Conservation (phyloP, 2,113 vertebrate genomes). For the Clarias gariepinus region DNA sequence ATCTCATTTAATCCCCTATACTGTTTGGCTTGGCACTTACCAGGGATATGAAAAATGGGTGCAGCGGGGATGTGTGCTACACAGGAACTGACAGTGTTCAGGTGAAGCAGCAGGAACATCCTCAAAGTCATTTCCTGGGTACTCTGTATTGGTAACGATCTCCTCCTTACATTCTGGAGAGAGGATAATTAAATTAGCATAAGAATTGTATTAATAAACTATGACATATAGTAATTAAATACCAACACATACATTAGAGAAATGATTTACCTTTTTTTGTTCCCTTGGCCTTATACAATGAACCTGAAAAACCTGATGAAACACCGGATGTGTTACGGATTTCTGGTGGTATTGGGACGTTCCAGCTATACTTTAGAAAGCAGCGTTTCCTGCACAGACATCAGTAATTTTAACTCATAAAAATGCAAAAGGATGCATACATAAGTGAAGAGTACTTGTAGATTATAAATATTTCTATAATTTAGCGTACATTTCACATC, state of each 20-base stretch:
- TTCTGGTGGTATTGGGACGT: constrained; percentile 26
- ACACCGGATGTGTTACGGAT: not conserved
- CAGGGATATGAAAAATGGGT: constrained; percentile 35
- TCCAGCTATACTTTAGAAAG: constrained; percentile 32
- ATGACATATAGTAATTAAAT: not conserved
- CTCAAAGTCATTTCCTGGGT: constrained; percentile 37
- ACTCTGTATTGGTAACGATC: constrained; percentile 3
- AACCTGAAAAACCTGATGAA: constrained; percentile 32
- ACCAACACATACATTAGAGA: not conserved
- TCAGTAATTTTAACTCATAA: not conserved
- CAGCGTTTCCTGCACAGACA: constrained; percentile 32
- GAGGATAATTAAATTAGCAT: too few species aligned
- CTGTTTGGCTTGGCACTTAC: not conserved
- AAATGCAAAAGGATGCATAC: not conserved
- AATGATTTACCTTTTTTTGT: not conserved
- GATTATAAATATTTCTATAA: too few species aligned
- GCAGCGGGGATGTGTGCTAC: constrained; percentile 41
- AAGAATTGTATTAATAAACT: too few species aligned
- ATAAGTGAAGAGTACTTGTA: not conserved
- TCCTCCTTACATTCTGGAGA: constrained; percentile 1
- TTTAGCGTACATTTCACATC: too few species aligned
- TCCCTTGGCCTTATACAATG: not conserved
- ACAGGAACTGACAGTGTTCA: constrained; percentile 42
- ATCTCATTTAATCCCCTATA: not conserved
- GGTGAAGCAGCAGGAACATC: constrained; percentile 21